Evolutionary conservation across 2,797 vertebrate species (phyloP).

Genomic region (Tokudaia muenninki): DNA sequence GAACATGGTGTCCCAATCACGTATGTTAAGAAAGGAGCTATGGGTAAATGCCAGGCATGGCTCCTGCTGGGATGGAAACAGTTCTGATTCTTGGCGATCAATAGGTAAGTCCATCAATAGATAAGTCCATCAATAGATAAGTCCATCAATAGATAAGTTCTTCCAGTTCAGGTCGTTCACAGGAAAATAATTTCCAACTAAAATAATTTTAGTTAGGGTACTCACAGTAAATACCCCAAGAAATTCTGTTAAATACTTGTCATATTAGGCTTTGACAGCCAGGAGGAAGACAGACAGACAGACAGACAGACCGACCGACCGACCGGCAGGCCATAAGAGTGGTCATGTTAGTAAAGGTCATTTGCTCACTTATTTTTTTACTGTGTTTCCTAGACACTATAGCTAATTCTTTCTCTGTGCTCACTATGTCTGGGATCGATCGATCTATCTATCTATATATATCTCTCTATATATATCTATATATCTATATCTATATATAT

Average conservation of each 20-base stretch:
- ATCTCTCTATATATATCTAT: no score
- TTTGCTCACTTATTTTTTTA: background rate
- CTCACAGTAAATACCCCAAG: background rate
- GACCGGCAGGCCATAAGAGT: background rate
- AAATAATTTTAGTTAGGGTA: constrained; percentile 39
- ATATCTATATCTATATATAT: no score
- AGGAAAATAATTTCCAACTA: constrained; percentile 60
- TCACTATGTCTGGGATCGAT: background rate
- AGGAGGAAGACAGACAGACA: no score
- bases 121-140: background rate
- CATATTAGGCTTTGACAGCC: background rate
- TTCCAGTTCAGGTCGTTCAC: constrained; percentile 44
- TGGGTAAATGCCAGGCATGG: background rate
- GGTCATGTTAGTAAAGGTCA: background rate
- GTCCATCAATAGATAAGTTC: background rate
- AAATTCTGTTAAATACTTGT: background rate
- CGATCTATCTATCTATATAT: no score
- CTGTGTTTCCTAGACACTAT: background rate
- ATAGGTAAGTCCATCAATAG: background rate
- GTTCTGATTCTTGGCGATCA: background rate
- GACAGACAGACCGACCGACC: background rate
- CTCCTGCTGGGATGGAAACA: background rate
- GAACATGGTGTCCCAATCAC: background rate
- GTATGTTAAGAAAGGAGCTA: background rate
- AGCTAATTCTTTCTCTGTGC: background rate